Conservation (phyloP, 2,113 vertebrate genomes). For the Rhadina sibilatrix region DNA sequence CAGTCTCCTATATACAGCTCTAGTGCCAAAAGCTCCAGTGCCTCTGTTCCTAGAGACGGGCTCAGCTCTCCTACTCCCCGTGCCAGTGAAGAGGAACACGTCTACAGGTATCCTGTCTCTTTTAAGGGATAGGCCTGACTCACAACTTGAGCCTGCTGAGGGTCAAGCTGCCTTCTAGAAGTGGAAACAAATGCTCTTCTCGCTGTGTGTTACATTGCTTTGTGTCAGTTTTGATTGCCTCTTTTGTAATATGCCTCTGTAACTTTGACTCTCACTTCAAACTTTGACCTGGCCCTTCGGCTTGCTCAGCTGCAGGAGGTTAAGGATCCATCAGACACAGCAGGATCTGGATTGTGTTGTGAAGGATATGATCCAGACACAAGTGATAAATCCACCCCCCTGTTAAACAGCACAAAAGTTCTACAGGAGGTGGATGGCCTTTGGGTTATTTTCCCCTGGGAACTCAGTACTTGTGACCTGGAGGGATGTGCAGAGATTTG, state of each 20-base stretch:
- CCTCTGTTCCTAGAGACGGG: slow-evolving; percentile 79
- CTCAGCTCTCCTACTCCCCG: slow-evolving; percentile 75
- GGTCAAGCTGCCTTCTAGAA: not conserved
- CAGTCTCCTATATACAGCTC: slow-evolving; percentile 76
- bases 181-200: not conserved
- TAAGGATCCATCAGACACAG: not conserved
- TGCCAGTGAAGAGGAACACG: slow-evolving; percentile 91
- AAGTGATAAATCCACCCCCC: not conserved
- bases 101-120: slow-evolving; percentile 85
- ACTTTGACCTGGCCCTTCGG: not conserved
- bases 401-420: not conserved
- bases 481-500: not conserved
- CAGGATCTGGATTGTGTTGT: not conserved
- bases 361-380: not conserved
- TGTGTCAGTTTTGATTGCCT: not conserved
- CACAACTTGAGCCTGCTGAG: not conserved
- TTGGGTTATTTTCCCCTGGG: not conserved
- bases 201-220: not conserved
- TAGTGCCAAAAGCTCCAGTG: slow-evolving; percentile 75
- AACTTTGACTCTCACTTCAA: not conserved
- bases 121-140: not conserved
- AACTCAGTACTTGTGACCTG: not conserved
- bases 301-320: not conserved
- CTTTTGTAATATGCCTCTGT: not conserved
- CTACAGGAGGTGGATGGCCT: not conserved